Evolutionary conservation across 1,140 invertebrate species (phyloP), one percentile per base, ranked within the genome.

Genomic region (Telenomus remus): DNA sequence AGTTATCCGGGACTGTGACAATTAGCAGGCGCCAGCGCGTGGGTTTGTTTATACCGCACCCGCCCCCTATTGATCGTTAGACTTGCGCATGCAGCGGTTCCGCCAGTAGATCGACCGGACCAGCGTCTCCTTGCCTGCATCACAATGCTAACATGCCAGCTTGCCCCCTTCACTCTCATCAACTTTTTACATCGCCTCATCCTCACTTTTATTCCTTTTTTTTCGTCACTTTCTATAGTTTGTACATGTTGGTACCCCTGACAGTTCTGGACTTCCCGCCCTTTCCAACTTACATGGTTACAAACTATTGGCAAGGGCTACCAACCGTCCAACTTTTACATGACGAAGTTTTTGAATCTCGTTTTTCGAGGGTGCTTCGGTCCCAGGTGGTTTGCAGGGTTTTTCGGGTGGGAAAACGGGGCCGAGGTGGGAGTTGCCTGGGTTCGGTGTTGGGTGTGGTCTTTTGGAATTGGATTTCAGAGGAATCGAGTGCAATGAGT

Each of bases 31-130:
- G 48, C 37, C 39, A 35, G 34, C 49, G 42, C 16, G 43, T 51
- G 43, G 42, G 46, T 69, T 69, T 69, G 48, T 69, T 69, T 68
- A 46, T 60, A 48, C 50, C 39, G 54, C 55, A 51, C 47, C 65
- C 48, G 19, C 48, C 55, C 48, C 48, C 55, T 65, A 68, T 68
- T 51, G 64, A 68, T 69, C 47, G 65, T 54, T 60, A 69, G 65
- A 69, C 44, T 69, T 60, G 65, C 65, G 55, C 65, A 69, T 69
- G 65, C 39, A 54, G 60, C 65, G 56, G 43, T 43, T 39, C 54
- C 54, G 27, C 49, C 33, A 54, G 46, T 68, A 53, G 64, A 55
- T 68, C 65, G 50, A 48, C 27, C 34, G 44, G 63, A 50, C 47
- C 35, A 48, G 47, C 39, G 48, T 35, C 43, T 48, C 50, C 49